phyloP scores from a whole-genome alignment of 2,888 invertebrate genomes.

The Nymphalis urticae region DNA sequence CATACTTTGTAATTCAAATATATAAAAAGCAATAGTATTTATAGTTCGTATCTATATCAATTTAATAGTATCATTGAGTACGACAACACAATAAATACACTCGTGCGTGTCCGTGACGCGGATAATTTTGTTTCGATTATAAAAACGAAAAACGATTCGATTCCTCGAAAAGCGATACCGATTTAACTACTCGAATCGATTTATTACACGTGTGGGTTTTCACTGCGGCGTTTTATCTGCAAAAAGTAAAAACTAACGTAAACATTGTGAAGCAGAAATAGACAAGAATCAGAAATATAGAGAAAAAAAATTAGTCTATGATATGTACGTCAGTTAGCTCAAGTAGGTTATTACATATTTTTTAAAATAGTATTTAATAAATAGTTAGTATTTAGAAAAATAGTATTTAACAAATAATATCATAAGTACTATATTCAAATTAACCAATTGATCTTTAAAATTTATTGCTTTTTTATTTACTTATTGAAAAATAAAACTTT shows the following conservation, averaged over 20 bases:
- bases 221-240: slow-evolving; percentile 26
- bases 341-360: too few relatives aligned
- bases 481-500: too few relatives aligned
- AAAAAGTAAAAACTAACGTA: slow-evolving; percentile 19
- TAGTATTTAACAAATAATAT: too few relatives aligned
- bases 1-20: too few relatives aligned
- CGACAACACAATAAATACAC: neutral
- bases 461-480: too few relatives aligned
- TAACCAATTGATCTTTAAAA: too few relatives aligned
- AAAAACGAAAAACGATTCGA: slow-evolving; percentile 22
- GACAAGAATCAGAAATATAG: neutral
- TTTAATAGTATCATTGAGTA: slow-evolving; percentile 3
- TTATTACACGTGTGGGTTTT: slow-evolving; percentile 27
- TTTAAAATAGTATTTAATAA: too few relatives aligned
- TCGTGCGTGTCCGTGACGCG: slow-evolving; percentile 6
- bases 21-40: neutral
- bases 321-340: too few relatives aligned
- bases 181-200: slow-evolving; percentile 22
- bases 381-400: too few relatives aligned
- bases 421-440: too few relatives aligned
- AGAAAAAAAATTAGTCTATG: neutral
- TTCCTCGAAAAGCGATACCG: slow-evolving; percentile 26
- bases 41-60: neutral
- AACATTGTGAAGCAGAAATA: slow-evolving; percentile 24
- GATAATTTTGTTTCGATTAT: slow-evolving; percentile 25